Conservation (phyloP, 1,140 invertebrate genomes). For the Drosophila arawakana region DNA sequence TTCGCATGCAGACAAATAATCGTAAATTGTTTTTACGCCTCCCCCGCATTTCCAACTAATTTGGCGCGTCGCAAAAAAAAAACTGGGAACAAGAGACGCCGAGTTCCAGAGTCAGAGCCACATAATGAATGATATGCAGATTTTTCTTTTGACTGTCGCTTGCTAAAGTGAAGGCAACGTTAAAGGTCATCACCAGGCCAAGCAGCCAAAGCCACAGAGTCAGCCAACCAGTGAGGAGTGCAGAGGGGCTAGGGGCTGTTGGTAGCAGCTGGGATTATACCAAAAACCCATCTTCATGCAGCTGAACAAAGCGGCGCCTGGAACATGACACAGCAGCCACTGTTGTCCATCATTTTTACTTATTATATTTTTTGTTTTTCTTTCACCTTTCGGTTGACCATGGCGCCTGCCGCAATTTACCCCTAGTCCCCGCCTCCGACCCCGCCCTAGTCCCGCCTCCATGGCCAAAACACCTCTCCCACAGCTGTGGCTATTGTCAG, state of each 20-base stretch:
- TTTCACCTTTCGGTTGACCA: constrained; percentile 72
- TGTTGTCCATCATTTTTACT: constrained; percentile 34
- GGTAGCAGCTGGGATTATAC: not conserved
- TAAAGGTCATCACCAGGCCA: constrained; percentile 66
- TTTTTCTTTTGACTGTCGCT: constrained; percentile 44
- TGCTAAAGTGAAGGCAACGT: constrained; percentile 70
- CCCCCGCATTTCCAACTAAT: constrained; percentile 58
- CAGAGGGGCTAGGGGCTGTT: not conserved
- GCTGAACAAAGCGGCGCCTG: constrained; percentile 71
- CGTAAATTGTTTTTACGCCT: constrained; percentile 65
- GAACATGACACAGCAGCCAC: constrained; percentile 71
- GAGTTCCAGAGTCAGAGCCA: constrained; percentile 3
- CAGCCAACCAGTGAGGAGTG: not conserved
- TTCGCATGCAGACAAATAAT: constrained; percentile 62
- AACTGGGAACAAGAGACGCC: no score
- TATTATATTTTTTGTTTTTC: constrained; percentile 37
- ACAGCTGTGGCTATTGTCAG: constrained; percentile 29
- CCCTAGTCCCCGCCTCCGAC: not conserved
- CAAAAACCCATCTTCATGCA: constrained; percentile 67
- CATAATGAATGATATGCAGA: constrained; percentile 76
- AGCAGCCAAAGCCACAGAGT: constrained; percentile 3
- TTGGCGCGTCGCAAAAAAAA: constrained; percentile 11
- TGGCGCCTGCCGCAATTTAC: constrained; percentile 62
- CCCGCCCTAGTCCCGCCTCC: not conserved
- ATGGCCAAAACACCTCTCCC: not conserved